Conservation (phyloP, 2,888 invertebrate species). For the Venustoraphidia nigricollis region DNA sequence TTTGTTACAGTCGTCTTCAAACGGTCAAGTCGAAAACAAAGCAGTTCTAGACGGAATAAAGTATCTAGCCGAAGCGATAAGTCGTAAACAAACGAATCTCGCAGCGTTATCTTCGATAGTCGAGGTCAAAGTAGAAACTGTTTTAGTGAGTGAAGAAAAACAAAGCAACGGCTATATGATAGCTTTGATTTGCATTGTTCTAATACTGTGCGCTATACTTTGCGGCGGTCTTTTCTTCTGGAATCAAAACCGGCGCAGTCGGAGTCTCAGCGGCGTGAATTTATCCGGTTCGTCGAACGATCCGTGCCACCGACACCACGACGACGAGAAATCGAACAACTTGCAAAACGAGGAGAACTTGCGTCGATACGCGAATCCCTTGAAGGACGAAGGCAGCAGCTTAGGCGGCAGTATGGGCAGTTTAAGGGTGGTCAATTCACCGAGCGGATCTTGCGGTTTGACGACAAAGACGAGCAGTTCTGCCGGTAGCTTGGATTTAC, state of each 20-base stretch:
- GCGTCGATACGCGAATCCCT: conserved; percentile 64
- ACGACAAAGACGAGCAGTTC: conserved; percentile 21
- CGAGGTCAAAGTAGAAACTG: conserved; percentile 64
- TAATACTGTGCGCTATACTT: conserved; percentile 25
- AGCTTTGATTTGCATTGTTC: conserved; percentile 28
- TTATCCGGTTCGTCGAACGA: conserved; percentile 36
- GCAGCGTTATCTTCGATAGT: conserved; percentile 54
- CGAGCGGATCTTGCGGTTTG: conserved; percentile 15
- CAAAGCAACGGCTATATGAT: conserved; percentile 32
- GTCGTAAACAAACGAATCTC: conserved; percentile 40
- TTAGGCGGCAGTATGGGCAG: conserved; percentile 35
- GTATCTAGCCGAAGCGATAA: conserved; percentile 45
- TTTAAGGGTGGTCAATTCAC: conserved; percentile 17
- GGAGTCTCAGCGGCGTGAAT: conserved; percentile 34
- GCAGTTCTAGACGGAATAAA: conserved; percentile 38
- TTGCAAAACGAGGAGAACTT: conserved; percentile 82
- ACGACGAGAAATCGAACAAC: conserved; percentile 83
- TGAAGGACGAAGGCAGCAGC: conserved; percentile 44
- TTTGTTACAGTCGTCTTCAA: conserved; percentile 33
- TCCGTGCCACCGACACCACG: conserved; percentile 48
- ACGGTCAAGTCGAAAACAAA: conserved; percentile 25
- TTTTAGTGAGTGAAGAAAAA: conserved; percentile 38
- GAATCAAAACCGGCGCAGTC: conserved; percentile 35
- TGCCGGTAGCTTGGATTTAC: conserved; percentile 23
- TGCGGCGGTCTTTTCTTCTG: conserved; percentile 35